Conservation (phyloP, 92 coral and sea anemone genomes). For the Heteractis magnifica region DNA sequence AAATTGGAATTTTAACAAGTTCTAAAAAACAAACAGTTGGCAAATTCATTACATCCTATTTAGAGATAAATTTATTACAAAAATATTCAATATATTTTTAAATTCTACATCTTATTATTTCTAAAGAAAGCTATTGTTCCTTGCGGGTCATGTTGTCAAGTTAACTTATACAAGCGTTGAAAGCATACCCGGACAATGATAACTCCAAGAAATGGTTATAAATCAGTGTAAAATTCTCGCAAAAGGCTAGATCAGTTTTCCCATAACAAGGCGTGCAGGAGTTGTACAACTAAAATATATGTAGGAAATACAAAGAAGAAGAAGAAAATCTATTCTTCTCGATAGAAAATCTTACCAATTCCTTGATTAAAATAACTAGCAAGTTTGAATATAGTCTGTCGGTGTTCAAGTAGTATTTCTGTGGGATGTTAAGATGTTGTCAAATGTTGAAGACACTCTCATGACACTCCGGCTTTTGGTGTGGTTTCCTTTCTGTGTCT, state of each 20-base stretch:
- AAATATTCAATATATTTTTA: not conserved
- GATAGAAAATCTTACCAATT: not conserved
- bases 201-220: too few species aligned
- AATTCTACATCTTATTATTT: not conserved
- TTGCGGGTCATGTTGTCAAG: not conserved
- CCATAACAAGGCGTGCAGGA: too few species aligned
- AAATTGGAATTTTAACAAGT: not conserved
- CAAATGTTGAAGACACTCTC: not conserved
- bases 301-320: conserved; percentile 1
- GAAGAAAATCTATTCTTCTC: not conserved
- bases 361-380: too few species aligned
- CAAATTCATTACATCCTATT: not conserved
- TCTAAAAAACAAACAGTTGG: not conserved
- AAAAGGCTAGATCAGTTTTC: not conserved
- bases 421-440: too few species aligned
- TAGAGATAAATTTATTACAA: too few species aligned
- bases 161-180: not conserved
- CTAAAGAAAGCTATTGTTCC: not conserved
- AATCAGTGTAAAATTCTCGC: not conserved
- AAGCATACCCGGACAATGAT: not conserved
- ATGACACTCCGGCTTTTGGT: not conserved
- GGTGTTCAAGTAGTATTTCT: too few species aligned
- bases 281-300: too few species aligned
- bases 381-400: too few species aligned
- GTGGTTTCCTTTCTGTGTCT: not conserved